phyloP scores from a whole-genome alignment of 1,140 invertebrate genomes.

The Hycleus cichorii region DNA sequence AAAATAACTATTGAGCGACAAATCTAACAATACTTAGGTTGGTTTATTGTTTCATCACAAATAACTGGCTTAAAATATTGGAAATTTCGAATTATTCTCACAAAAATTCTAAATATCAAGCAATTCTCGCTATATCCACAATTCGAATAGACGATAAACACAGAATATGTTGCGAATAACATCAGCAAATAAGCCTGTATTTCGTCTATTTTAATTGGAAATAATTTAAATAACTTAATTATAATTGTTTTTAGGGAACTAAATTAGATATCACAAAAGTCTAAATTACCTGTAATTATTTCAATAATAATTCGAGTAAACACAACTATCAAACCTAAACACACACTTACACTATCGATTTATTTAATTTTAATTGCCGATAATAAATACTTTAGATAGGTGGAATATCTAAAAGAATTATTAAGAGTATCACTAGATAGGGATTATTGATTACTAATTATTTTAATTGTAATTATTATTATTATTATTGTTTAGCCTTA shows the following conservation, averaged over 20 bases:
- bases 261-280: conserved; percentile 17
- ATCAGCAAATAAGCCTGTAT: no score
- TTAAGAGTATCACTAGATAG: background rate
- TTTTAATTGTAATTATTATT: background rate
- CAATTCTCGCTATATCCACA: background rate
- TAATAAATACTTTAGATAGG: background rate
- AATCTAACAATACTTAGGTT: conserved; percentile 8
- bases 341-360: background rate
- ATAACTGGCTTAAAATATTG: conserved; percentile 8
- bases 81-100: no score
- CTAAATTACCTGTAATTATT: background rate
- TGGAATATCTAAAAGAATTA: background rate
- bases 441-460: background rate
- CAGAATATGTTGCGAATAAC: no score
- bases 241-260: background rate
- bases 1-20: no score
- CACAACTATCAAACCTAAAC: background rate
- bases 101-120: no score
- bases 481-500: conserved; percentile 8
- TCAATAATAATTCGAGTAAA: conserved; percentile 3
- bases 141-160: no score
- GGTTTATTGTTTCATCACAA: conserved; percentile 12
- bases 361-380: background rate
- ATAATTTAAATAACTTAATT: no score
- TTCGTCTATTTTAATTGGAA: no score